Evolutionary conservation across 2,888 invertebrate species (phyloP), one percentile per base, ranked within the genome.

Genomic region (Ferrisia virgata): DNA sequence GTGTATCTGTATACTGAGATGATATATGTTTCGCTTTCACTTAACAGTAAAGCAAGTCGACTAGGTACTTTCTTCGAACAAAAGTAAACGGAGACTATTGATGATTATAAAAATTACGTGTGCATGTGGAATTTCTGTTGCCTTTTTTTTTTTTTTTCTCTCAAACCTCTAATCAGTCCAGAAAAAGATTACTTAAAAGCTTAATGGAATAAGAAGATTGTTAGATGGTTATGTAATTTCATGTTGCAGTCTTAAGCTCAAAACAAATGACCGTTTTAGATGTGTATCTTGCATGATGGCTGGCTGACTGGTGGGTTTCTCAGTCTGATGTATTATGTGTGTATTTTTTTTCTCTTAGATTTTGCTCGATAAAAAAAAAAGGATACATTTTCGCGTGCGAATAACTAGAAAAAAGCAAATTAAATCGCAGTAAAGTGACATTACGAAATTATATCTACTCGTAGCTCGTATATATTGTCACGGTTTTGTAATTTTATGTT

Each of bases 21-120:
- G 72, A 76, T 76, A 76, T 76, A 76, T 76, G 72, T 76, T 76
- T 76, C 72, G 36, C 72, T 76, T 76, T 76, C 72, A 76, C 72
- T 76, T 76, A 76, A 76, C 72, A 76, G 72, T 76, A 76, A 76
- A 76, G 72, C 72, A 36, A 76, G 72, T 36, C 22, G 36, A 36
- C 72, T 76, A 76, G 36, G 72, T 76, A 76, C 72, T 76, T 76
- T 76, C 72, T 76, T 76, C 72, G 18, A 76, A 76, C 18, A 33
- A 36, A 36, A 76, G 72, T 76, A 76, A 76, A 36, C 72, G 72
- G 36, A 76, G 36, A 36, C 36, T 64, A 64, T 64, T 64, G 64
- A 28, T 64, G 28, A 64, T 64, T 64, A n/a, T n/a, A 64, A 64
- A 64, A 53, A 64, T 64, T 64, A 28, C 28, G 28, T 53, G 53